These are phyloP conservation scores for Neoascia interrupta DNA, from an alignment of 2,888 invertebrate genomes.

Conservation along the genomic window DNA sequence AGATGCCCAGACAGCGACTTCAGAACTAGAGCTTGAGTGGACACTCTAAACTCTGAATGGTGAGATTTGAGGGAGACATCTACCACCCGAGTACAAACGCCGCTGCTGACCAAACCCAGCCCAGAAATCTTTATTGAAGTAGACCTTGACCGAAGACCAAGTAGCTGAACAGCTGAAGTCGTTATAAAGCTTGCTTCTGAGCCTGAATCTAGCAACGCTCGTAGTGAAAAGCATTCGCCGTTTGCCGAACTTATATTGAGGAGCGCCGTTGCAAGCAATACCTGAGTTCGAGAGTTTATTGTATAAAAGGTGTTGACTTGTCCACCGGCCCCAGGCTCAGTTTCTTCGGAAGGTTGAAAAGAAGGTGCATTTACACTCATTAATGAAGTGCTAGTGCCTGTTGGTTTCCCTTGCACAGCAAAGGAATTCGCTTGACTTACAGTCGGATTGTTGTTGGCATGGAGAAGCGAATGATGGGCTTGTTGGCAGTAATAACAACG, in stretches of 20 bases:
- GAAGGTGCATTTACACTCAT: too few relatives aligned
- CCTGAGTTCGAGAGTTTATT: too few relatives aligned
- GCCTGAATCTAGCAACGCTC: constrained; percentile 1
- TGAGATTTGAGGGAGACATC: not conserved
- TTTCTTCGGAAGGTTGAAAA: too few relatives aligned
- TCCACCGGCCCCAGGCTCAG: too few relatives aligned
- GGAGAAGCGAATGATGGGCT: too few relatives aligned
- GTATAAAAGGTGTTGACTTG: too few relatives aligned
- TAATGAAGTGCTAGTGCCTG: too few relatives aligned
- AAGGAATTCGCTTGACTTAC: too few relatives aligned
- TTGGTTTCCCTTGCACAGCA: too few relatives aligned
- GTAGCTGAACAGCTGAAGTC: not conserved
- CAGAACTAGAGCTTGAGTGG: not conserved
- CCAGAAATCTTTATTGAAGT: constrained; percentile 2
- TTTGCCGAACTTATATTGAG: not conserved
- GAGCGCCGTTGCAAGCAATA: not conserved
- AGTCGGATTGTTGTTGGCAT: too few relatives aligned
- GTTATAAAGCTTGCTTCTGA: constrained; percentile 16
- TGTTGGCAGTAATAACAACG: too few relatives aligned
- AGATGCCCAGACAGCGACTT: not conserved
- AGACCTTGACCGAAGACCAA: not conserved
- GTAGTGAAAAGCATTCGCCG: not conserved
- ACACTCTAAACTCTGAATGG: not conserved
- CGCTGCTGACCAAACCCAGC: constrained; percentile 11
- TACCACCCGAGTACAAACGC: not conserved